Evolutionary conservation across 2,888 invertebrate species (phyloP), one percentile per base, ranked within the genome.

Genomic region (Apodemia zela): DNA sequence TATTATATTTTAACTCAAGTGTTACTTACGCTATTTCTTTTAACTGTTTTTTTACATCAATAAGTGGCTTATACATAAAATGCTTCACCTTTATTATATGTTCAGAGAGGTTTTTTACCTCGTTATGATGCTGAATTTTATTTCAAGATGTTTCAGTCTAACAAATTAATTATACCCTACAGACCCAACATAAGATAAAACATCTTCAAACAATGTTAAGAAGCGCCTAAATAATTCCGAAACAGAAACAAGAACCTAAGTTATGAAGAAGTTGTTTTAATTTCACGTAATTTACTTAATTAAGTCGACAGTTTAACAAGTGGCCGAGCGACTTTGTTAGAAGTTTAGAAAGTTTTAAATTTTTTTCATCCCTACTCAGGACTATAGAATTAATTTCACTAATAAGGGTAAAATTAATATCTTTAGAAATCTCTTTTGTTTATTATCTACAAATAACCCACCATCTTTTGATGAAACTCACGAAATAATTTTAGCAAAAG

Each of bases 341-440:
- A 54, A 54, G 18, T 54, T 54, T 21, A 6, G 6, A 54, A 54
- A 54, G 54, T 54, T 54, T 54, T 15, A 25, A 7, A 18, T n/a
- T 51, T 51, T 51, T 42, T 54, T 54, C 63, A 59, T 45, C 13
- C 59, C 11, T 15, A 17, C 62, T 59, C 59, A 51, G 35, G 25
- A 47, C 35, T 63, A 47, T 5, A 13, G 61, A 63, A 61, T 45
- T 51, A 63, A 59, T 65, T 54, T 60, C 54, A 63, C 47, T 58
- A 38, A 38, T 38, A 38, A 13, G 3, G 13, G 38, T 38, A 38
- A 38, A 38, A 3, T 38, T 13, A 38, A 11, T 38, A 38, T 38
- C 4, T 13, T 38, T 13, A 38, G 38, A 38, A 13, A 13, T 38
- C 13, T 13, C 38, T 33, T 33, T n/a, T 10, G 10, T 33, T 33